These are phyloP conservation scores for Pachydiplax longipennis DNA, from an alignment of 2,888 invertebrate species.

Conservation along the genomic window DNA sequence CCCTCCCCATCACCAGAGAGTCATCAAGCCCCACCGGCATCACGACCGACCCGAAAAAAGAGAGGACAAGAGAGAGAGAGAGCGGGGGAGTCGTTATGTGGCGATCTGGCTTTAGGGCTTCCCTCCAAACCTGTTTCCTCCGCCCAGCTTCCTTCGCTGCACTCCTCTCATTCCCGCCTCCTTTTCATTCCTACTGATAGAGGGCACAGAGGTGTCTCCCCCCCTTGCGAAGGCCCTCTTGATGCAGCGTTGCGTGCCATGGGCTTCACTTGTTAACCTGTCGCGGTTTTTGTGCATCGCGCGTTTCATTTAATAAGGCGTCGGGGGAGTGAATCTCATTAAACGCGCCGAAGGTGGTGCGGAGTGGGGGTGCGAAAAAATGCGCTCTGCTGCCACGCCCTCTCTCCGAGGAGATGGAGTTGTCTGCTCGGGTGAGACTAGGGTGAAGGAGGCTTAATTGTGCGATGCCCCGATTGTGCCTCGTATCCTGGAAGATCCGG, in stretches of 20 bases:
- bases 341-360: not conserved
- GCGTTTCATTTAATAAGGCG: not conserved
- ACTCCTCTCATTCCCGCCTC: not conserved
- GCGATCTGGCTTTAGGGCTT: slow-evolving; percentile 32
- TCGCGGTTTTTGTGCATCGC: not conserved
- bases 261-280: not conserved
- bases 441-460: not conserved
- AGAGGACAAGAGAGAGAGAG: not conserved
- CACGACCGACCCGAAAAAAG: slow-evolving; percentile 20
- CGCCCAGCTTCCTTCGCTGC: slow-evolving; percentile 4
- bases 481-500: not conserved
- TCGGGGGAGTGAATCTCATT: not conserved
- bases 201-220: not conserved
- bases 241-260: not conserved
- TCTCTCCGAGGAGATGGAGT: not conserved
- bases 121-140: slow-evolving; percentile 36
- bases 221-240: not conserved
- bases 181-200: slow-evolving; percentile 35
- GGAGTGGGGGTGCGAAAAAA: not conserved
- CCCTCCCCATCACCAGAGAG: not conserved
- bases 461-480: not conserved
- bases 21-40: slow-evolving; percentile 15
- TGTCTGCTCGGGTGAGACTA: not conserved
- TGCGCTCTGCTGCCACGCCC: not conserved
- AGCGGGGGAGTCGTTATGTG: slow-evolving; percentile 34